These are phyloP conservation scores for Aplochiton taeniatus DNA, from an alignment of 2,797 vertebrate species.

Conservation along the genomic window DNA sequence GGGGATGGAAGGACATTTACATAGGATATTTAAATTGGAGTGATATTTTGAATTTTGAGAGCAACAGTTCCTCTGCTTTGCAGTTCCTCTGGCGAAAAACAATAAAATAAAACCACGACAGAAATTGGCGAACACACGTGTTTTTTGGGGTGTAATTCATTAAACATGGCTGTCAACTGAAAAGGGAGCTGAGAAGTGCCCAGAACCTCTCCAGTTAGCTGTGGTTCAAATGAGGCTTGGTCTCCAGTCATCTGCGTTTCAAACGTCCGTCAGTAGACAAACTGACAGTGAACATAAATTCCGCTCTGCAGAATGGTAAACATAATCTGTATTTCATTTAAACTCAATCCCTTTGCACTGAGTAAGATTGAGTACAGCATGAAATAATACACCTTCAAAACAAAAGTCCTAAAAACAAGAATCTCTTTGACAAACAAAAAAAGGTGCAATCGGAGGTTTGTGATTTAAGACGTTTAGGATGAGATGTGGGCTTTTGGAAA, in stretches of 20 bases:
- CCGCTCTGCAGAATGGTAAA: constrained; percentile 65
- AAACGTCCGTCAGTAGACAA: constrained; percentile 17
- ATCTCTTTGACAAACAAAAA: constrained; percentile 45
- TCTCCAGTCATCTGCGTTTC: constrained; percentile 19
- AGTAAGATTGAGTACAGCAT: constrained; percentile 49
- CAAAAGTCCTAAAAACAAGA: constrained; percentile 26
- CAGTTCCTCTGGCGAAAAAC: constrained; percentile 48
- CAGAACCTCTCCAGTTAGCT: constrained; percentile 56
- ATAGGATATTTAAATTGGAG: constrained; percentile 45
- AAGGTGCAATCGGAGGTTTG: constrained; percentile 60
- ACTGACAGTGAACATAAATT: constrained; percentile 60
- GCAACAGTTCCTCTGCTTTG: constrained; percentile 52
- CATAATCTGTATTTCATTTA: constrained; percentile 23
- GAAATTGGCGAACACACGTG: constrained; percentile 46
- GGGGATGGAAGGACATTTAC: constrained; percentile 67
- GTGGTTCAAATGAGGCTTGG: constrained; percentile 40
- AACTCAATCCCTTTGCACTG: constrained; percentile 45
- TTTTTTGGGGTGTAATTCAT: constrained; percentile 45
- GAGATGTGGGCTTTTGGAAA: too few species aligned
- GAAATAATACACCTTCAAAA: constrained; percentile 43
- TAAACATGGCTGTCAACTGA: constrained; percentile 56
- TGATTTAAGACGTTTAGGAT: constrained; percentile 53
- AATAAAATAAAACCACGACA: constrained; percentile 40
- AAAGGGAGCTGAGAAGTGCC: constrained; percentile 61
- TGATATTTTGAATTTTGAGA: constrained; percentile 54